These are phyloP conservation scores for Drosophila mauritiana DNA, from an alignment of 1,140 invertebrate genomes.

Conservation along the genomic window DNA sequence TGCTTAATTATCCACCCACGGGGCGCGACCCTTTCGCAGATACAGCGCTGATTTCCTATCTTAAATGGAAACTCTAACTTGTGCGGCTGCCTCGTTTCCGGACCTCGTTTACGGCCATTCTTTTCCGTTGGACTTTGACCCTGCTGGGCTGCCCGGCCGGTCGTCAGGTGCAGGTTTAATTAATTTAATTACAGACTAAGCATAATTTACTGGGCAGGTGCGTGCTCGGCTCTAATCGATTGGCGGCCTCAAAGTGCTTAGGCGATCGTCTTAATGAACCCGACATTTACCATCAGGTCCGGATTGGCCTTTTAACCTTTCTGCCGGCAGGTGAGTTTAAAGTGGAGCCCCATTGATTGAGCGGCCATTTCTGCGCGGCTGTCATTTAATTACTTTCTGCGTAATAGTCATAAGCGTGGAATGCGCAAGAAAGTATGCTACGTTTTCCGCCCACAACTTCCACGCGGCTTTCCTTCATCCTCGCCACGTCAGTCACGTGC, in stretches of 20 bases:
- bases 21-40: conserved; percentile 51
- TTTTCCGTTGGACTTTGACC: conserved; percentile 32
- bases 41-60: conserved; percentile 73
- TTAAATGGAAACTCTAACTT: conserved; percentile 70
- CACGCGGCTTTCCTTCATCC: conserved; percentile 11
- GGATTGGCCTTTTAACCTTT: conserved; percentile 5
- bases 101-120: conserved; percentile 49
- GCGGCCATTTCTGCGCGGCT: conserved; percentile 10
- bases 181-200: conserved; percentile 83
- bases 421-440: conserved; percentile 56
- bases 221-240: conserved; percentile 61
- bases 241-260: conserved; percentile 41
- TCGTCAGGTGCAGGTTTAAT: conserved; percentile 75
- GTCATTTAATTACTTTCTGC: conserved; percentile 58
- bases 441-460: conserved; percentile 4
- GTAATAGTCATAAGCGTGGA: conserved; percentile 42
- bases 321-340: conserved; percentile 29
- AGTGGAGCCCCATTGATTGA: conserved; percentile 40
- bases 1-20: conserved; percentile 71
- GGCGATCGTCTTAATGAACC: conserved; percentile 46
- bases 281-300: conserved; percentile 13
- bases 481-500: conserved; percentile 59
- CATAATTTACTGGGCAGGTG: conserved; percentile 79
- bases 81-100: conserved; percentile 63
- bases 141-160: conserved; percentile 22